These are phyloP conservation scores for Meteorus colon DNA, from an alignment of 2,888 invertebrate genomes.

Conservation along the genomic window DNA sequence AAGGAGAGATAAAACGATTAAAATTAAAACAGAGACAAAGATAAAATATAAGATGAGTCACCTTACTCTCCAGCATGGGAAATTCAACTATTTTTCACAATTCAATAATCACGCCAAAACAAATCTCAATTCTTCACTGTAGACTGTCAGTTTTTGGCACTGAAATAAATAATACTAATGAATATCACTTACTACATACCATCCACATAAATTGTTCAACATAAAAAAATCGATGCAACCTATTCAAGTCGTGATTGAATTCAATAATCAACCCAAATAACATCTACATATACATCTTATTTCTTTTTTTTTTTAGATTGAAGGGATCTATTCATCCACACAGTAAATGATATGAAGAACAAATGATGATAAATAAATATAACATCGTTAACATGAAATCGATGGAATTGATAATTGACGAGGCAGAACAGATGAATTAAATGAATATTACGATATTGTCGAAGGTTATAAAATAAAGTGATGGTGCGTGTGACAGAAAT, in stretches of 20 bases:
- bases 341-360: neutral
- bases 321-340: neutral
- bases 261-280: no score
- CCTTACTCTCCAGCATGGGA: constrained; percentile 50
- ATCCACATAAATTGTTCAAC: neutral
- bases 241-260: no score
- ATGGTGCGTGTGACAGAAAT: constrained; percentile 52
- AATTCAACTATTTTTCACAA: constrained; percentile 17
- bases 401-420: neutral
- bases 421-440: neutral
- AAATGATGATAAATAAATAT: constrained; percentile 9
- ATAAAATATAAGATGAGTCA: neutral
- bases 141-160: neutral
- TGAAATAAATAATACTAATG: constrained; percentile 1
- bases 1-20: neutral
- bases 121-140: neutral
- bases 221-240: neutral
- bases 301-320: no score
- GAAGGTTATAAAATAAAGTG: constrained; percentile 24
- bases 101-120: neutral
- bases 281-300: no score
- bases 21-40: neutral
- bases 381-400: neutral
- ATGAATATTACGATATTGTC: constrained; percentile 20
- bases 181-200: neutral